Base-by-base conservation (phyloP, 2,888 invertebrate species). In the Himalopsyche japonica region DNA sequence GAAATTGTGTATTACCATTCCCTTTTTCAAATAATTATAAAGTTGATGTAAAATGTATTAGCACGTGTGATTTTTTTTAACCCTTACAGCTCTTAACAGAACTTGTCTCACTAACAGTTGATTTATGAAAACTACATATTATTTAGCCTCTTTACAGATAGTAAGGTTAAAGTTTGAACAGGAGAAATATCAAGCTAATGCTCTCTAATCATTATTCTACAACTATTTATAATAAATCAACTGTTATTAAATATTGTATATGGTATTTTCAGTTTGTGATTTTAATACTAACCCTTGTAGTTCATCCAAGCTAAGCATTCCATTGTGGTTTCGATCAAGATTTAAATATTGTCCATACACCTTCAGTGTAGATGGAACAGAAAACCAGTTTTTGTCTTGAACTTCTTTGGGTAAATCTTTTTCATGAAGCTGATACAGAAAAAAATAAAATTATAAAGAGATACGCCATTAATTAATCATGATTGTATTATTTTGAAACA, bases 271-370 rank as follows among this genome's bases (percentile, higher is more conserved):
- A 0, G 8, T 34, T 27, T 3, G 15, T n/a, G 49, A 30, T 24
- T 77, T 18, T 20, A 48, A 70, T 79, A 86, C 89, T 89, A 91
- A 97, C 94, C 96, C 96, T 5, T 96, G 95, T 78, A 99, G 91
- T 90, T 99, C 99, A 82, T 95, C 94, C 89, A 97, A 96, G 89
- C 96, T 98, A 1, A 99, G 93, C 98, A 99, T 97, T 32, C 99
- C 98, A 90, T 99, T 99, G 88, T 97, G 97, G 90, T 99, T 98
- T 86, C 96, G 94, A 89, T 99, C 99, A 86, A 99, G 92, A 90
- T 97, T 97, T 64, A 99, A 93, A 90, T 98, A 99, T 90, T 98
- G 97, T 0, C 98, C 97, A 89, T 99, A 99, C 1, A 99, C 97
- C 70, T 97, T 93, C 20, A 98, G 91, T 0, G 98, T 97, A 0